Conservation (phyloP, 2,888 invertebrate genomes). For the Synanthedon tipuliformis region DNA sequence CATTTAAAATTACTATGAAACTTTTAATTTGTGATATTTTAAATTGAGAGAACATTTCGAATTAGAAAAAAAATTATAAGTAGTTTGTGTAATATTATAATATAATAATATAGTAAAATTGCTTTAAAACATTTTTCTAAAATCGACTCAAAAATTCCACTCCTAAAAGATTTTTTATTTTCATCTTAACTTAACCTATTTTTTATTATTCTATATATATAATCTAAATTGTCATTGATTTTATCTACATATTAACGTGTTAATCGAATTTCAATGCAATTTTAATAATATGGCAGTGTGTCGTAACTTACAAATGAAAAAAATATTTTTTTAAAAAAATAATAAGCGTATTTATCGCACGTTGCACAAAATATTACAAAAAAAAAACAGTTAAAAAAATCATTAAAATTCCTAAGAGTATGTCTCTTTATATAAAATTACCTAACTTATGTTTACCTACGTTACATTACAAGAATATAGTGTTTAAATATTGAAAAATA, state of each 20-base stretch:
- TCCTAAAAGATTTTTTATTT: too few relatives aligned
- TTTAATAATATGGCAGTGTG: conserved; percentile 54
- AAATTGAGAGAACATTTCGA: too few relatives aligned
- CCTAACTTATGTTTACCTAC: conserved; percentile 3
- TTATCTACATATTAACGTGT: too few relatives aligned
- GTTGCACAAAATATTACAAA: background rate
- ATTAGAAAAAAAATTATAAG: background rate
- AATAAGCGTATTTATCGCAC: conserved; percentile 53
- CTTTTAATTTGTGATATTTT: too few relatives aligned
- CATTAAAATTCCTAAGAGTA: conserved; percentile 7
- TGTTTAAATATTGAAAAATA: conserved; percentile 13
- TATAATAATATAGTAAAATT: conserved; percentile 6
- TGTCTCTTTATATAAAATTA: background rate
- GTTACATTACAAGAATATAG: conserved; percentile 11
- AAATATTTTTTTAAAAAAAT: conserved; percentile 32
- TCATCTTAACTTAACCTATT: too few relatives aligned
- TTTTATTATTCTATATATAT: too few relatives aligned
- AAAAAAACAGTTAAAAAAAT: conserved; percentile 5
- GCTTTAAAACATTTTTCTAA: conserved; percentile 3
- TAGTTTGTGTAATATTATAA: conserved; percentile 2
- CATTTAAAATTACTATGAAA: too few relatives aligned
- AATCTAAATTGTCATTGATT: conserved; percentile 2
- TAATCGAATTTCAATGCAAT: conserved; percentile 7
- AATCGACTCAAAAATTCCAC: too few relatives aligned
- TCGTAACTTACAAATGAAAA: conserved; percentile 19